Evolutionary conservation across 1,140 invertebrate genomes (phyloP).

Genomic region (Coenobita brevimanus): DNA sequence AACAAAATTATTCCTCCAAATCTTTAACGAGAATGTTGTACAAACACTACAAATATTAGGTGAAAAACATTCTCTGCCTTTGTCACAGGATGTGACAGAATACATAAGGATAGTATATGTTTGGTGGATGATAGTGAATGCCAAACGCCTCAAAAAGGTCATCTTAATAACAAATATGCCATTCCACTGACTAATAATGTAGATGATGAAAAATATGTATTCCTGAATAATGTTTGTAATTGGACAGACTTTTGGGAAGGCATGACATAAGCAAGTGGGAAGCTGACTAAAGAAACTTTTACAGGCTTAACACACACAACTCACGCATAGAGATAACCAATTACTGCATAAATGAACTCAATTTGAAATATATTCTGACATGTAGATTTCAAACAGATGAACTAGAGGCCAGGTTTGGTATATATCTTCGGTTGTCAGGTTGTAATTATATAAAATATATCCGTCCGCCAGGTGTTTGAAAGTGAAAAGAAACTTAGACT

Average conservation of each 20-base stretch:
- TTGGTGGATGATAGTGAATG: constrained; percentile 65
- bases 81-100: not conserved
- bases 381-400: constrained; percentile 56
- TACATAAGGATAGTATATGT: constrained; percentile 48
- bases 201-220: constrained; percentile 42
- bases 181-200: constrained; percentile 33
- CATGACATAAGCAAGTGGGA: not conserved
- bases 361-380: constrained; percentile 39
- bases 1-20: constrained; percentile 60
- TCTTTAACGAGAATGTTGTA: constrained; percentile 60
- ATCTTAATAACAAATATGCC: constrained; percentile 33
- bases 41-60: constrained; percentile 32
- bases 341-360: not conserved
- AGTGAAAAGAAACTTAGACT: not conserved
- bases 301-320: constrained; percentile 29
- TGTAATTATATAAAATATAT: constrained; percentile 30
- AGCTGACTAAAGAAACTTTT: constrained; percentile 43
- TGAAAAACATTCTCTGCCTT: constrained; percentile 18
- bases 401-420: constrained; percentile 43
- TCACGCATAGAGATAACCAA: constrained; percentile 34
- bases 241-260: constrained; percentile 57
- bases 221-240: constrained; percentile 34
- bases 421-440: constrained; percentile 50
- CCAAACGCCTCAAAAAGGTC: constrained; percentile 38
- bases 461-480: constrained; percentile 40